Evolutionary conservation across 2,113 vertebrate species (phyloP).

Genomic region (Epinephelus moara): DNA sequence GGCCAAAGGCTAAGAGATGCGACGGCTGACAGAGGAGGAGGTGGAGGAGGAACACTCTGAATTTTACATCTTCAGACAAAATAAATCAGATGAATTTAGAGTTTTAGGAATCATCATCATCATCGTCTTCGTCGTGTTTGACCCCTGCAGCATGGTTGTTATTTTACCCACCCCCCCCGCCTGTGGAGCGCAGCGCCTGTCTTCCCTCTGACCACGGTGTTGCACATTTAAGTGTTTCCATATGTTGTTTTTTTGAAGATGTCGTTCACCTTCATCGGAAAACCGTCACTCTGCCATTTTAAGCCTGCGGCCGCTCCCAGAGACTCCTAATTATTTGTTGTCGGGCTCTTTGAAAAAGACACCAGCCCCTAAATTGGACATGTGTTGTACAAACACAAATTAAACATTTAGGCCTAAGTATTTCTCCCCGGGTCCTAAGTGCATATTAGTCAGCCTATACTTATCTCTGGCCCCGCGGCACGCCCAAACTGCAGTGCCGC

Average conservation of each 20-base stretch:
- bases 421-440: constrained; percentile 79
- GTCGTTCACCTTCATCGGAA: constrained; percentile 57
- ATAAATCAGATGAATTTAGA: not conserved
- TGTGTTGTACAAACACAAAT: constrained; percentile 82
- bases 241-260: constrained; percentile 45
- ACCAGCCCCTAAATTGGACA: constrained; percentile 74
- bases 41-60: not conserved
- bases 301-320: constrained; percentile 53
- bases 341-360: constrained; percentile 68
- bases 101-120: not conserved
- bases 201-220: constrained; percentile 4
- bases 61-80: not conserved
- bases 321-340: constrained; percentile 75
- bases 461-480: constrained; percentile 81
- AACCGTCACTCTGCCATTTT: constrained; percentile 44
- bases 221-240: constrained; percentile 42
- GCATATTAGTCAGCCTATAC: constrained; percentile 83
- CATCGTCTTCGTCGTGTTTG: not conserved
- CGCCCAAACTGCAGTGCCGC: constrained; percentile 82
- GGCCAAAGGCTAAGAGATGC: constrained; percentile 23
- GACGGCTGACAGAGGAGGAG: constrained; percentile 14
- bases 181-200: not conserved
- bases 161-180: not conserved
- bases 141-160: not conserved
- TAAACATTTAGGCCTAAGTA: constrained; percentile 81